Conservation (phyloP, 2,113 vertebrate genomes). For the Solenodon paradoxus region DNA sequence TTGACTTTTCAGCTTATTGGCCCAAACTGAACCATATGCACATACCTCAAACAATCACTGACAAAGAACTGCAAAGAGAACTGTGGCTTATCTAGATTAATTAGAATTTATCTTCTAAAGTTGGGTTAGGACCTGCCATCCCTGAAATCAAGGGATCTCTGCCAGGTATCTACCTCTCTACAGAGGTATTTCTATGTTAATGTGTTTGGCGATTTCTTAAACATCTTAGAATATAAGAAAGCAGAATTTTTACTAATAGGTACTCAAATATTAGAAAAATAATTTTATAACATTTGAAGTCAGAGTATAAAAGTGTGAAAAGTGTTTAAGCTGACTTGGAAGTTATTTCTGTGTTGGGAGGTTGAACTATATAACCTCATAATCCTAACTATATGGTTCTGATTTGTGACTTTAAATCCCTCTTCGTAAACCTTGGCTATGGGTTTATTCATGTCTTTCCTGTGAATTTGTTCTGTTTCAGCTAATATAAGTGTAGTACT, state of each 20-base stretch:
- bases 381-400: neutral
- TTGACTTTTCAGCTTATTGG: neutral
- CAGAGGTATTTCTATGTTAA: neutral
- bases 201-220: neutral
- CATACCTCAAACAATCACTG: neutral
- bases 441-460: neutral
- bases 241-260: neutral
- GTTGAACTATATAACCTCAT: neutral
- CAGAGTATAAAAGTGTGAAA: conserved; percentile 32
- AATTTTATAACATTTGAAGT: neutral
- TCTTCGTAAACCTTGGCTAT: neutral
- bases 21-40: neutral
- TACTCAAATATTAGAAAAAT: neutral
- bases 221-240: neutral
- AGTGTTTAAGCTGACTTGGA: neutral
- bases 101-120: neutral
- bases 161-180: neutral
- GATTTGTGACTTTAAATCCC: neutral
- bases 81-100: neutral
- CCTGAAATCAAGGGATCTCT: neutral
- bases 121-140: neutral
- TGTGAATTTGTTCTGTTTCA: conserved; percentile 29
- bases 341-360: neutral
- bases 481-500: neutral
- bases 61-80: neutral